Evolutionary conservation across 2,888 invertebrate species (phyloP).

Genomic region (Aspidapion aeneum): DNA sequence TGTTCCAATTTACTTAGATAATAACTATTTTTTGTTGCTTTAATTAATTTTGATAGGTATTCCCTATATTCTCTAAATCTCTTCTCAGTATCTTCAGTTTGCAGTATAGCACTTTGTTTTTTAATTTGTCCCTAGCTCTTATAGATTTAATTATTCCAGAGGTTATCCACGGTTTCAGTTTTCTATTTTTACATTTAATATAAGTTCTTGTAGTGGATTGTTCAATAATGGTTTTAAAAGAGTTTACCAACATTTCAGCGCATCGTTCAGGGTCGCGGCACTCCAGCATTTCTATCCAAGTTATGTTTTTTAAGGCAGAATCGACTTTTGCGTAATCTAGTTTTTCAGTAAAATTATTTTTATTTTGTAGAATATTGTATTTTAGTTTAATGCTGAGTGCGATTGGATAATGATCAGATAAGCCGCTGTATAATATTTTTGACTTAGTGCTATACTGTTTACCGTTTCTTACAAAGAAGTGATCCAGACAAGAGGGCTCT

Average conservation of each 20-base stretch:
- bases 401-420: background rate
- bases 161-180: background rate
- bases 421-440: background rate
- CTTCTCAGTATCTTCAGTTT: background rate
- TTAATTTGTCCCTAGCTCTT: background rate
- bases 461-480: background rate
- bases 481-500: background rate
- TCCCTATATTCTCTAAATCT: background rate
- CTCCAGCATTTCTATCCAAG: too few relatives aligned
- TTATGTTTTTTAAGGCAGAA: too few relatives aligned
- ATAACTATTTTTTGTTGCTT: background rate
- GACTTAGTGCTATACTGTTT: background rate
- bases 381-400: background rate
- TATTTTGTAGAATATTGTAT: too few relatives aligned
- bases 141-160: background rate
- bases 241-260: background rate
- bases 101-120: background rate
- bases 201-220: background rate
- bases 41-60: background rate
- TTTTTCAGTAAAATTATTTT: background rate
- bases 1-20: background rate
- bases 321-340: background rate
- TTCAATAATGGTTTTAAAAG: background rate
- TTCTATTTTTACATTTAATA: background rate
- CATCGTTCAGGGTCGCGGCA: background rate